phyloP scores from a whole-genome alignment of 2,113 vertebrate genomes.

The Excalfactoria chinensis region DNA sequence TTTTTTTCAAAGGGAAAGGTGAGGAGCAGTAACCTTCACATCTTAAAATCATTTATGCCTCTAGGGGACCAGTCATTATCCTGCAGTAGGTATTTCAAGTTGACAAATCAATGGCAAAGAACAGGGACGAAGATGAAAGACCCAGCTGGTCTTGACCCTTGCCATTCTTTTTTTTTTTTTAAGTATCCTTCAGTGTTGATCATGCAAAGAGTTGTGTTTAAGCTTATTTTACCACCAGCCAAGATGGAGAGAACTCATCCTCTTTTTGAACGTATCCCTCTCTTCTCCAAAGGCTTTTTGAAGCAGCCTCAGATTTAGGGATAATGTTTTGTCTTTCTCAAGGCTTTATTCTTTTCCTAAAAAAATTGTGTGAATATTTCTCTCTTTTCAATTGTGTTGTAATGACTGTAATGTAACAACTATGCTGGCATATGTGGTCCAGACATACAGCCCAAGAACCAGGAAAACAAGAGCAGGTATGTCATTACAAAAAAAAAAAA shows the following conservation, averaged over 20 bases:
- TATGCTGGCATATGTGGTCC: not conserved
- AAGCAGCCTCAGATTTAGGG: constrained; percentile 35
- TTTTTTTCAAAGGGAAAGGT: not conserved
- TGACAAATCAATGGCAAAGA: constrained; percentile 63
- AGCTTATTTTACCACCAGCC: constrained; percentile 65
- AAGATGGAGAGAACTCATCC: constrained; percentile 47
- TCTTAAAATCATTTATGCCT: constrained; percentile 47
- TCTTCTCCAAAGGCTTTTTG: constrained; percentile 67
- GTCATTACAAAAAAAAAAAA: not conserved
- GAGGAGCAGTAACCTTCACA: constrained; percentile 36
- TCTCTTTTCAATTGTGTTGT: constrained; percentile 10
- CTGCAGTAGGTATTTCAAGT: constrained; percentile 49
- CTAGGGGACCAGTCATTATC: constrained; percentile 53
- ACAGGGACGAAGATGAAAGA: constrained; percentile 65
- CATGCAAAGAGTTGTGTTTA: constrained; percentile 49
- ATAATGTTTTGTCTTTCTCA: constrained; percentile 58
- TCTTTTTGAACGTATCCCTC: constrained; percentile 47
- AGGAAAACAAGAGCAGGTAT: not conserved
- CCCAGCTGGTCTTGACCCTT: constrained; percentile 63
- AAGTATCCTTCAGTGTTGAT: constrained; percentile 55
- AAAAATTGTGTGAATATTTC: constrained; percentile 22
- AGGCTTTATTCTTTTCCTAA: constrained; percentile 43
- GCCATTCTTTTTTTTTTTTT: constrained; percentile 57
- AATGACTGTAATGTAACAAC: constrained; percentile 24
- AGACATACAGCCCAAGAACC: not conserved